phyloP scores from a whole-genome alignment of 2,113 vertebrate species.

The Puntigrus tetrazona region DNA sequence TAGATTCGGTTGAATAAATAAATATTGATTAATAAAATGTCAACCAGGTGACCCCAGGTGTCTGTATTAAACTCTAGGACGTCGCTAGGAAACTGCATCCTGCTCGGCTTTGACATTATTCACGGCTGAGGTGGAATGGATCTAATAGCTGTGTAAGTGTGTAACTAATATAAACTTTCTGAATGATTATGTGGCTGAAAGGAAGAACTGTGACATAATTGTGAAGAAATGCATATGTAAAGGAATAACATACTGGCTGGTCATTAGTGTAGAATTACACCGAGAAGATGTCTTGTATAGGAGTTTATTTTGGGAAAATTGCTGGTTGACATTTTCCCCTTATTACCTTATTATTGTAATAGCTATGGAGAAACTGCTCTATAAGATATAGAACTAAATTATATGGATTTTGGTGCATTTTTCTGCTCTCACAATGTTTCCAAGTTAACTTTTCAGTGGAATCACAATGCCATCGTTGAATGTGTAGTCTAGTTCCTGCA shows the following conservation, averaged over 20 bases:
- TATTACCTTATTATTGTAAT: neutral
- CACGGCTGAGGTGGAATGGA: neutral
- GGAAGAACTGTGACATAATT: neutral
- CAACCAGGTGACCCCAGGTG: conserved; percentile 15
- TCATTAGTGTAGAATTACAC: neutral
- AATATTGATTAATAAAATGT: conserved; percentile 32
- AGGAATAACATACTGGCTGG: neutral
- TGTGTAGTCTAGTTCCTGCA: neutral
- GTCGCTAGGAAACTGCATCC: neutral
- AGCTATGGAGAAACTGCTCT: neutral
- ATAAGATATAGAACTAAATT: neutral
- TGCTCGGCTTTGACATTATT: neutral
- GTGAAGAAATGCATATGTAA: neutral
- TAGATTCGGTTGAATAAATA: conserved; percentile 26
- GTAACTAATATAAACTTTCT: neutral
- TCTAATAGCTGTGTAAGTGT: neutral
- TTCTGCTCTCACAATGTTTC: neutral
- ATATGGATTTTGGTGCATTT: neutral
- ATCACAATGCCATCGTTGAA: neutral
- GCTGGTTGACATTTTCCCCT: neutral
- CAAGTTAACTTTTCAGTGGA: neutral
- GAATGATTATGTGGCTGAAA: neutral
- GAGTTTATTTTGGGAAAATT: neutral
- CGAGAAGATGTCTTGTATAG: neutral
- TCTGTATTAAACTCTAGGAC: neutral